Evolutionary conservation across 2,888 invertebrate genomes (phyloP), one percentile per base, ranked within the genome.

Genomic region (Nomada ruficornis): DNA sequence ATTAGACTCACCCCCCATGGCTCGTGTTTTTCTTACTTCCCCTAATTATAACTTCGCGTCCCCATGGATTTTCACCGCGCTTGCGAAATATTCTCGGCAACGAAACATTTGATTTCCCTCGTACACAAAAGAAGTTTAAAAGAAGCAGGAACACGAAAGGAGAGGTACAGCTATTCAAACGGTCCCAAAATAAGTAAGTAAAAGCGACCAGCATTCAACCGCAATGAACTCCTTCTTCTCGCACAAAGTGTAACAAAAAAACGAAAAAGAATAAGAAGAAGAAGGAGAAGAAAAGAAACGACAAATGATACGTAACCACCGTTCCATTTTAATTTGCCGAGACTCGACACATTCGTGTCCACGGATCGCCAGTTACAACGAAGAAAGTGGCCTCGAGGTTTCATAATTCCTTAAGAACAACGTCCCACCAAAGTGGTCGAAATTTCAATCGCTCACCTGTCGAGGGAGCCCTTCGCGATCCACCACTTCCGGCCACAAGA

Each of bases 381-480:
- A 26, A 47, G 47, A 70, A 71, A 71, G 55, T 60, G 77, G 64
- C 64, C 59, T 64, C 42, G 65, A 71, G 69, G 67, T 47, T 20
- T 76, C 68, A 44, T 69, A 54, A 79, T 69, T 64, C 26, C 50
- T 63, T 69, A 62, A 65, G 20, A 64, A 36, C 42, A 59, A 11
- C n/a, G 55, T 26, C 20, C 15, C 29, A 11, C 18, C 29, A 10
- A 65, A 52, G 55, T 68, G 26, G 47, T 62, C 81, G 68, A 82
- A 76, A 80, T 77, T 80, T 77, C 73, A 4, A 65, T 70, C 55
- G 64, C 36, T 71, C 81, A 63, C 73, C 77, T 71, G 81, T 73
- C 68, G n/a, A 18, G 26, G 47, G 55, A 71, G 65, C 74, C 83
- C 65, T 63, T 55, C 50, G 69, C 80, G 77, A 75, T 36, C 59